Conservation (phyloP, 2,888 invertebrate species). For the Bursaphelenchus okinawaensis region DNA sequence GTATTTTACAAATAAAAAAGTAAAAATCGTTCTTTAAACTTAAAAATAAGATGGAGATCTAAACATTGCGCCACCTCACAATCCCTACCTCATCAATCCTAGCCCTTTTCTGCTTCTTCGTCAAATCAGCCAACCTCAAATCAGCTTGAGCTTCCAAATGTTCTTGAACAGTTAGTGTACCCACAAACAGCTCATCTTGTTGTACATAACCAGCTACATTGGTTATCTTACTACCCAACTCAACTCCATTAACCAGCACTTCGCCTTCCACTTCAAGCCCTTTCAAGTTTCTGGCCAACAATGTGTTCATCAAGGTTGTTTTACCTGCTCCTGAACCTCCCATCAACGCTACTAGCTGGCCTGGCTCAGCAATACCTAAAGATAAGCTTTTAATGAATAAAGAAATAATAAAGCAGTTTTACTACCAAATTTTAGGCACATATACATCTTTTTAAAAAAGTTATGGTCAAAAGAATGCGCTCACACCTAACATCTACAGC, state of each 20-base stretch:
- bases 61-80: too few species aligned
- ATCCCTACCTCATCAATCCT: slow-evolving; percentile 71
- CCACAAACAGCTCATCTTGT: slow-evolving; percentile 56
- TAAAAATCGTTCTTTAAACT: not conserved
- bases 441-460: not conserved
- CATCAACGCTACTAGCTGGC: slow-evolving; percentile 56
- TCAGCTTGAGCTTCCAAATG: slow-evolving; percentile 63
- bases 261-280: slow-evolving; percentile 52
- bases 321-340: slow-evolving; percentile 73
- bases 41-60: too few species aligned
- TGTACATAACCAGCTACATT: slow-evolving; percentile 53
- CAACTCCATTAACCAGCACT: slow-evolving; percentile 29
- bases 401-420: not conserved
- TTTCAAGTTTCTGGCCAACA: slow-evolving; percentile 25
- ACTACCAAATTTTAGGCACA: not conserved
- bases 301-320: slow-evolving; percentile 73
- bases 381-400: too few species aligned
- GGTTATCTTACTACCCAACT: slow-evolving; percentile 32
- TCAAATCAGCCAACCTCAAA: slow-evolving; percentile 76
- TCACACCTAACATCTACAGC: not conserved
- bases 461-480: not conserved
- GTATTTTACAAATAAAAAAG: too few species aligned
- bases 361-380: slow-evolving; percentile 35
- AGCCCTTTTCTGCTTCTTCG: slow-evolving; percentile 70
- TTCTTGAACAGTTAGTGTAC: slow-evolving; percentile 55